Evolutionary conservation across 1,140 invertebrate species (phyloP), one percentile per base, ranked within the genome.

Genomic region (Plectrocnemia conspersa): DNA sequence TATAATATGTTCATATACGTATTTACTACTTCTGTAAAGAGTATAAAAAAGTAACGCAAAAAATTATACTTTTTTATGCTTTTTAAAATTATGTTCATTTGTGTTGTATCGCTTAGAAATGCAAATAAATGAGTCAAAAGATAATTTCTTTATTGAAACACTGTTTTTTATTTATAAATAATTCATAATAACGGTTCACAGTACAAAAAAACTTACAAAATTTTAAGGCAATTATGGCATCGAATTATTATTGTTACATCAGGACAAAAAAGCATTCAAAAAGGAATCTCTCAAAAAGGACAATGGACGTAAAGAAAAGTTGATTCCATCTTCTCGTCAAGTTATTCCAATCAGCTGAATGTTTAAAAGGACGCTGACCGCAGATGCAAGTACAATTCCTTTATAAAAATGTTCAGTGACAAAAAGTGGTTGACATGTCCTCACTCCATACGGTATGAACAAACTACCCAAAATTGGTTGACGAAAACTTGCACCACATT

Each of bases 361-460:
- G 32, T 35, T 35, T 35, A 13, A 35, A 35, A 35, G 46, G 46
- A 2, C 46, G 18, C 10, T 35, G 46, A 49, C 46, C 46, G 46
- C 15, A 42, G 25, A n/a, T 25, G 29, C 29, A 35, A 15, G 10
- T 35, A 21, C 46, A 35, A 33, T 33, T 49, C 29, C 16, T 21
- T 32, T 49, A 49, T 49, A 35, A 33, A 35, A 54, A 56, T 48
- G 23, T 48, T 35, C 33, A 19, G 22, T 40, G 44, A 49, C 54
- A 56, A 56, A 56, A 56, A 56, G 54, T 41, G 54, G 45, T 56
- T 49, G 54, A 56, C 33, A 41, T 48, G 33, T 19, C 27, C 35
- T 38, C 18, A 38, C 18, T 15, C 7, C 15, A 15, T 15, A 6
- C 35, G 35, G 35, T 38, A 16, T 16, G 7, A 16, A 38, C 6